A percentile compares a stretch with the other conserved stretches of the same genome.
Evolutionary conservation across 2,797 vertebrate genomes (phyloP).

Genomic region (Morus bassanus): DNA sequence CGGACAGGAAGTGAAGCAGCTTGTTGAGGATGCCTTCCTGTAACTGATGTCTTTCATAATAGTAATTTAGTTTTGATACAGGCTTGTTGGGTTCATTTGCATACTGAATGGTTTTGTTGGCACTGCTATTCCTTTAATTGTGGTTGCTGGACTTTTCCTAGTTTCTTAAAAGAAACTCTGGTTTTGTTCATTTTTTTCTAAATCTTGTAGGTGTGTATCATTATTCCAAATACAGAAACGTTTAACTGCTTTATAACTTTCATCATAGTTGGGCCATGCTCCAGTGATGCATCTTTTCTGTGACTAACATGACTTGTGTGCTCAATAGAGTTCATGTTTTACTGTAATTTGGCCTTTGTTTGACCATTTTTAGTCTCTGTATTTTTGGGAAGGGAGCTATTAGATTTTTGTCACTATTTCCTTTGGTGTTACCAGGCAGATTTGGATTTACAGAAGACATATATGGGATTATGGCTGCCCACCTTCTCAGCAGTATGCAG

Average conservation of each 20-base stretch:
- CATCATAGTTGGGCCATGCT: not conserved
- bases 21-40: not conserved
- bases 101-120: not conserved
- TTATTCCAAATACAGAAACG: not conserved
- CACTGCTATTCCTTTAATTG: not conserved
- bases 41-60: not conserved
- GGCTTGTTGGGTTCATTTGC: not conserved
- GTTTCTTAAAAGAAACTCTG: not conserved
- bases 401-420: not conserved
- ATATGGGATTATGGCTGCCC: not conserved
- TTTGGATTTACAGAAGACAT: not conserved
- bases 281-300: not conserved
- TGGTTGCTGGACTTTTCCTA: not conserved
- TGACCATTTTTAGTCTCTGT: not conserved
- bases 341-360: not conserved
- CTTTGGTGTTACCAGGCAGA: not conserved
- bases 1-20: not conserved
- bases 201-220: not conserved
- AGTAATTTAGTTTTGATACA: not conserved
- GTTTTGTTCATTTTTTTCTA: not conserved
- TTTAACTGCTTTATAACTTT: not conserved
- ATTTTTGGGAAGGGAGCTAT: not conserved
- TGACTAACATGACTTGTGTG: not conserved
- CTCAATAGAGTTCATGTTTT: not conserved
- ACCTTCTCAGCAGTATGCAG: not conserved